Evolutionary conservation across 2,888 invertebrate genomes (phyloP).

Genomic region (Pristionchus arcanus): DNA sequence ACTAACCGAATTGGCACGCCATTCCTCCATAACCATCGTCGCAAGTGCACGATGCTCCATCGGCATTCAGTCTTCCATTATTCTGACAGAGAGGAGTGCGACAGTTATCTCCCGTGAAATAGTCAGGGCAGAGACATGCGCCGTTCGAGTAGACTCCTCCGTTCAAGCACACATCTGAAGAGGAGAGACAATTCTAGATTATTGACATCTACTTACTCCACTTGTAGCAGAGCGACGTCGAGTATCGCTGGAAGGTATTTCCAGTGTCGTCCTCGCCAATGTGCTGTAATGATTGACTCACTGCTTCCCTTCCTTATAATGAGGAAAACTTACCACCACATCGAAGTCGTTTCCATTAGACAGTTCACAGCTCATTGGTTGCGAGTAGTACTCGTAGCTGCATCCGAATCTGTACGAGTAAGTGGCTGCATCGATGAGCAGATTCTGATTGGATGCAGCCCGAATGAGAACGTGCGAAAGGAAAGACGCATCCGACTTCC

Average conservation of each 20-base stretch:
- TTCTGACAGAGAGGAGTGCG: constrained; percentile 48
- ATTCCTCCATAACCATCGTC: not conserved
- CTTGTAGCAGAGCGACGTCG: constrained; percentile 52
- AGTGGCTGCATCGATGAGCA: constrained; percentile 38
- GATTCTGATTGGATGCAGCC: not conserved
- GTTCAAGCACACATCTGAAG: constrained; percentile 37
- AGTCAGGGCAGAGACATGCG: constrained; percentile 50
- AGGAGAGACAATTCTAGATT: no score
- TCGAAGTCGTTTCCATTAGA: constrained; percentile 42
- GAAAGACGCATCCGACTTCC: not conserved
- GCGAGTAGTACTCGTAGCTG: constrained; percentile 70
- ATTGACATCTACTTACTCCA: constrained; percentile 15
- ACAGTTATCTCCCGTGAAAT: constrained; percentile 43
- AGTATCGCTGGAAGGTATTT: constrained; percentile 54
- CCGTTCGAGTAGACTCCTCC: constrained; percentile 50
- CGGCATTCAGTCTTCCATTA: not conserved
- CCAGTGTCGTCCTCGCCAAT: constrained; percentile 52
- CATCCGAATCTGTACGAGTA: constrained; percentile 60
- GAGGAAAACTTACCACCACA: constrained; percentile 49
- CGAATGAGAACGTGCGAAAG: constrained; percentile 19
- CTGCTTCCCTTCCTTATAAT: not conserved
- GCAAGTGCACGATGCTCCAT: constrained; percentile 19
- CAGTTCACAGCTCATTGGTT: constrained; percentile 66
- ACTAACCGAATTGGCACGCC: constrained; percentile 40
- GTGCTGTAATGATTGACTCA: not conserved